Base-by-base conservation (phyloP, 2,113 vertebrate species). In the Petrocephalus zakoni region DNA sequence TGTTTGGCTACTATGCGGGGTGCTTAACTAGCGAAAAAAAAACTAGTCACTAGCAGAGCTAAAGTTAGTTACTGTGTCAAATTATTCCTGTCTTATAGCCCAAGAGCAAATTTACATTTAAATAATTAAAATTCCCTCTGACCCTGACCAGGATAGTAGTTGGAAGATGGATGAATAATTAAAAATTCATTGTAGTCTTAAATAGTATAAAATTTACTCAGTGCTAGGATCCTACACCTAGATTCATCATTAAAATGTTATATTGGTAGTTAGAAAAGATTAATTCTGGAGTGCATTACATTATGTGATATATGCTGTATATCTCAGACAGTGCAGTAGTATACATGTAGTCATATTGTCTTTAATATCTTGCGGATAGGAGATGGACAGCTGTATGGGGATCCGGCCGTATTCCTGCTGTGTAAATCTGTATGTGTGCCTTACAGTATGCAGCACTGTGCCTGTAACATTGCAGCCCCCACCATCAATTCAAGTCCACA, bases 401-500 rank as follows among this genome's bases (percentile, higher is more conserved):
- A 68, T 68, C 1, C 25, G 61, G 25, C 61, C 10, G 1, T 13
- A 10, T 25, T 22, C 25, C 22, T 29, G 25, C 25, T 29, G 10
- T 29, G 61, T 68, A 29, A 68, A 68, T 29, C 46, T 22, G 81
- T n/a, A 5, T 22, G n/a, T 58, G 55, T 61, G 85, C 34, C 15
- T 88, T 75, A 19, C 19, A 88, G n/a, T 42, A 53, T 53, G 29
- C 87, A 34, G 68, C 37, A 25, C 15, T 81, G 51, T 11, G 22
- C 49, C 21, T 81, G 87, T 75, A 68, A 21, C 93, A 93, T 92
- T 93, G 90, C 91, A 92, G 93, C 93, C 93, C 91, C 90, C 89
- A 88, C 52, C 89, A 91, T 91, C 94, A 91, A 92, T 92, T 91
- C 91, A 93, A 93, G 93, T 93, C 94, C 93, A 95, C 93, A 90